Evolutionary conservation across 1,140 invertebrate genomes (phyloP), one percentile per base, ranked within the genome.

Genomic region (Aphelenchoides besseyi): DNA sequence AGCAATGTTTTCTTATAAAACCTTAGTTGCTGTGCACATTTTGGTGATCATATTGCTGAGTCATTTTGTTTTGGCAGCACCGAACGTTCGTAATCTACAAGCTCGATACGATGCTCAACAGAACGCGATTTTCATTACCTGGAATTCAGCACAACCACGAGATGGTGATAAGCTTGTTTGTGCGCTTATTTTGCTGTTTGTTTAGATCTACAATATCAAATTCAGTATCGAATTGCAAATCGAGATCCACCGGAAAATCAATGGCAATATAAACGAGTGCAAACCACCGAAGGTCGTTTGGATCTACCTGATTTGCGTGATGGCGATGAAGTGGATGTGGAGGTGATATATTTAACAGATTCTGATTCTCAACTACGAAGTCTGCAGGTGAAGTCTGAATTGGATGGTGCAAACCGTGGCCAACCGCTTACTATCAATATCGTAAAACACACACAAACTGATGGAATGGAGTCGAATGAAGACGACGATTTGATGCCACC

Each of bases 401-500:
- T 68, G 0, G 68, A 71, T 33, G 67, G 67, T n/a, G 67, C 12
- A 23, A 30, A 70, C 1, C 68, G 63, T 18, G 68, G 67, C 16
- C 67, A 71, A 68, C 64, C 12, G 16, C 33, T 69, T 16, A 16
- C 29, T 26, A 69, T 69, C 57, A 68, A 28, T 26, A 35, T 69
- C 64, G 68, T 71, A 12, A 69, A 69, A 33, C 67, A 69, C 16
- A 12, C 29, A 3, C 55, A 5, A 70, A 32, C 29, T 68, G 62
- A 3, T 26, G 55, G 32, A 18, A 3, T 41, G 35, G 41, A 69
- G 30, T 72, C 59, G 30, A 70, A 75, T 0, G 72, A 72, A 33
- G 68, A 74, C 30, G 71, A 69, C 12, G 75, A 81, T 18, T 55
- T 83, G 0, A 28, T 82, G 26, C 81, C 81, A 32, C 81, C 81